Base-by-base conservation (phyloP, 2,797 vertebrate species). In the Eremophila alpestris region DNA sequence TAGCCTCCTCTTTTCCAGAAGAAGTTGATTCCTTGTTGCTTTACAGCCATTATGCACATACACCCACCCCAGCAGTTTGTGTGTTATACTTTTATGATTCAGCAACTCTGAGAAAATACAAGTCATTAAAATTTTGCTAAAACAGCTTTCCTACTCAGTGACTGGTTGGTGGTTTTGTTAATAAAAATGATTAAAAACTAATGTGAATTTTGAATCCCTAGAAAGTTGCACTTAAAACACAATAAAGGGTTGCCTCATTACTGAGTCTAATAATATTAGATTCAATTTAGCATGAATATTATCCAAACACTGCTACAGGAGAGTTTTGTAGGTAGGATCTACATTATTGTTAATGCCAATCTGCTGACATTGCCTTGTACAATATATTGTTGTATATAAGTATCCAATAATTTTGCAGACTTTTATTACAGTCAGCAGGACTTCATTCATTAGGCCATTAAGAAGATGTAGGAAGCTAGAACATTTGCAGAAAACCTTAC, bases 181-280 rank as follows among this genome's bases (percentile, higher is more conserved):
- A 90, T 86, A 82, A 93, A 92, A 95, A 81, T 73, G 5, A 87
- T 95, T 96, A 23, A 77, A 87, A 94, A 96, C 87, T 91, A 90
- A 93, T 93, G 77, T 73, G 49, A 80, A 75, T 80, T 67, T 40
- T 93, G 45, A 89, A 75, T 90, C 78, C 74, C 76, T 93, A 60
- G 87, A 90, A 93, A 27, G 16, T 45, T 95, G 59, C 20, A 55
- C 58, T 95, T 93, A 82, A 94, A 93, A 67, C 19, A 64, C 36
- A 65, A 58, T 83, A 85, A 91, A 83, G 36, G 18, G 21, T 85
- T 36, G 63, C 52, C 77, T 93, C 63, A 60, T 96, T 93, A 92
- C 52, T 52, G 41, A 64, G 34, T 68, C 41, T 93, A 93, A 80
- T 78, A 79, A 64, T n/a, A 38, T 74, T 83, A 86, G 67, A 85